Base-by-base conservation (phyloP, 2,888 invertebrate species). In the Cotesia congregata region DNA sequence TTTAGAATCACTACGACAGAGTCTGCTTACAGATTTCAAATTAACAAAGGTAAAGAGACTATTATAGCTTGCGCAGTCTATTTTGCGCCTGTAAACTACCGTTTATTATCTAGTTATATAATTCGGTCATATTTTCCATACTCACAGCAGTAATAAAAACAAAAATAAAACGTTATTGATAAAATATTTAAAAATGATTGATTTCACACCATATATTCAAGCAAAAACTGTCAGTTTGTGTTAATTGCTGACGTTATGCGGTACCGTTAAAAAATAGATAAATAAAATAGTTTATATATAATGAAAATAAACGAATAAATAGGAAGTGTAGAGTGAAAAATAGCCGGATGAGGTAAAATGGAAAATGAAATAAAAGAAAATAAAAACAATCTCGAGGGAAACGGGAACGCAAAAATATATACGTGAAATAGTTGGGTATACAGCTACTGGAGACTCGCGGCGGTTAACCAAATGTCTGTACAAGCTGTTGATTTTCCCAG, bases 401-500 rank as follows among this genome's bases (percentile, higher is more conserved):
- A 12, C 12, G n/a, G 62, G 12, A 41, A 12, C 15, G 15, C 6
- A n/a, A 61, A 50, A 6, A 61, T 73, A 73, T 40, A 38, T 38
- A 73, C 41, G 60, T 30, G 17, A 40, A 67, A 76, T 15, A 64
- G 62, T 69, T 15, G 6, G 50, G 40, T 68, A 73, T 65, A 67
- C 60, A 50, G 50, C 50, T 50, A 50, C 60, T 4, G 9, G 50
- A n/a, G 65, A 39, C 60, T 73, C 64, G 41, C 40, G 59, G 65
- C 30, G 77, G 77, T 69, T 69, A 74, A 77, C 77, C 73, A 64
- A 65, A 73, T 73, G 70, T 77, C 73, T 38, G 64, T 73, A 50
- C 77, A 77, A 77, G 77, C 77, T 77, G 77, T 74, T 77, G 73
- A 77, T 73, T 73, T 77, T 69, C 77, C 73, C 77, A 77, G 64